Evolutionary conservation across 92 coral and sea anemone genomes (phyloP).

Genomic region (Porites evermanni): DNA sequence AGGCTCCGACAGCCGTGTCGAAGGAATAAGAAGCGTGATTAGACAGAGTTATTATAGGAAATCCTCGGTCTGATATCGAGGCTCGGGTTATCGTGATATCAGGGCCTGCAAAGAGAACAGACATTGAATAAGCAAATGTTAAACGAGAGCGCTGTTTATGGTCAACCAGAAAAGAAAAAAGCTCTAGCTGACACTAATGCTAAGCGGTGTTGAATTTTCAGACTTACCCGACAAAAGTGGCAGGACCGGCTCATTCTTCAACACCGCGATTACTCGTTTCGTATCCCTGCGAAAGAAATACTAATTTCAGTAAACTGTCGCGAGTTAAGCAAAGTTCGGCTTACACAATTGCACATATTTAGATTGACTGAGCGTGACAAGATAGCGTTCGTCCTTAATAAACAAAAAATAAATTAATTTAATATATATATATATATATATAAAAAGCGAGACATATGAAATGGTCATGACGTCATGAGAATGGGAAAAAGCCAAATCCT

Average conservation of each 20-base stretch:
- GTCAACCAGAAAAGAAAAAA: too few relatives aligned
- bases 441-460: too few relatives aligned
- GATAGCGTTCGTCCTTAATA: too few relatives aligned
- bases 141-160: too few relatives aligned
- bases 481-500: too few relatives aligned
- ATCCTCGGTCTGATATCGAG: conserved; percentile 92
- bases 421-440: too few relatives aligned
- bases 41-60: conserved; percentile 93
- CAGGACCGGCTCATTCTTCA: conserved; percentile 83
- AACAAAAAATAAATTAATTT: too few relatives aligned
- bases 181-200: background rate
- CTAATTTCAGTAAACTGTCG: background rate
- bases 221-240: conserved; percentile 83
- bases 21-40: conserved; percentile 94
- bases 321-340: background rate
- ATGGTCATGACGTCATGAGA: too few relatives aligned
- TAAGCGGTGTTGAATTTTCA: background rate
- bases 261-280: conserved; percentile 69
- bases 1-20: conserved; percentile 83
- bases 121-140: background rate
- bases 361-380: background rate
- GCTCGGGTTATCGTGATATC: conserved; percentile 94
- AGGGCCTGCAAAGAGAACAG: conserved; percentile 55
- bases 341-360: background rate
- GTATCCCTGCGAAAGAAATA: conserved; percentile 77